phyloP scores from a whole-genome alignment of 2,113 vertebrate species.

The Alethe castanea region DNA sequence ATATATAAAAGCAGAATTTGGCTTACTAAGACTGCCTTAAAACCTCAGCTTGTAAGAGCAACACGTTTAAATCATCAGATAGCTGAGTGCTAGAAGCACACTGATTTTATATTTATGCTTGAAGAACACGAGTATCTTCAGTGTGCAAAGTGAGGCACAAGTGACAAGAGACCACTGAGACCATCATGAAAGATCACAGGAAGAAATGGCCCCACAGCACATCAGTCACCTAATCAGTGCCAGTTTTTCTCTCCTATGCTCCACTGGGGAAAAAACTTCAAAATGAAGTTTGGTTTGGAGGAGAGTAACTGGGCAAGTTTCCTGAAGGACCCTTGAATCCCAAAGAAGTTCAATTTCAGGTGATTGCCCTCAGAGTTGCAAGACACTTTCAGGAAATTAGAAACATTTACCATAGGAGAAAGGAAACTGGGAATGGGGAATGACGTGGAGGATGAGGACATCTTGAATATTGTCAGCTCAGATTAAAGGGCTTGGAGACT shows the following conservation, averaged over 20 bases:
- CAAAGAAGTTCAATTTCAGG: background rate
- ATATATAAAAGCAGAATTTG: background rate
- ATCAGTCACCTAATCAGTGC: background rate
- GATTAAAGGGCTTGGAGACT: background rate
- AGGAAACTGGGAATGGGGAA: background rate
- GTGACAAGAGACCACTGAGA: background rate
- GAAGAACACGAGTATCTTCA: background rate
- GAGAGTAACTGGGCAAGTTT: background rate
- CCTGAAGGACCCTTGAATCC: background rate
- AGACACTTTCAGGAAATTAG: background rate
- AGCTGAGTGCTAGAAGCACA: background rate
- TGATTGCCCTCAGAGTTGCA: background rate
- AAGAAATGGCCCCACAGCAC: background rate
- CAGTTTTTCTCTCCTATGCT: background rate
- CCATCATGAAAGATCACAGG: background rate
- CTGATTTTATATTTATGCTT: background rate
- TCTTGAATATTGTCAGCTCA: background rate
- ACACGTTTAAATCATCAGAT: background rate
- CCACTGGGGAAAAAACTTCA: background rate
- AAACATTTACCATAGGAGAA: background rate
- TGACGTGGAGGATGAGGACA: background rate
- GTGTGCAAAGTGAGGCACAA: background rate
- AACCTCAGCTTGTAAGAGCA: background rate
- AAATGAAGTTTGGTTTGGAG: background rate
- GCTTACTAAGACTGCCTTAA: background rate